phyloP scores from a whole-genome alignment of 2,888 invertebrate species.

The Dicyrtoma fusca region DNA sequence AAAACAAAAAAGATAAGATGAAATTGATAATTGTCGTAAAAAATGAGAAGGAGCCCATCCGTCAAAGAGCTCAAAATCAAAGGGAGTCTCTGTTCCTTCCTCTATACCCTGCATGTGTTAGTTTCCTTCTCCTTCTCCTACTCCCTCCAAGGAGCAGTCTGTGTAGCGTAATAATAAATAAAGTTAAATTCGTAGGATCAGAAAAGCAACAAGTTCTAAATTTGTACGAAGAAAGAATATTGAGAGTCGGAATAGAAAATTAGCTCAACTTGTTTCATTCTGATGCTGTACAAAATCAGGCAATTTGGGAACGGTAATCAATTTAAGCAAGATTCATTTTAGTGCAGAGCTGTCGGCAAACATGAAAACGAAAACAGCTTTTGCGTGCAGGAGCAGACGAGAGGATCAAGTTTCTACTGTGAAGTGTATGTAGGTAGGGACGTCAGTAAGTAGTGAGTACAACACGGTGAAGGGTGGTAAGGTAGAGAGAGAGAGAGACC shows the following conservation, averaged over 20 bases:
- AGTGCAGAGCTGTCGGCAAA: slow-evolving; percentile 31
- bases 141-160: neutral
- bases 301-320: slow-evolving; percentile 34
- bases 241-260: slow-evolving; percentile 26
- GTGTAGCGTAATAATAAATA: neutral
- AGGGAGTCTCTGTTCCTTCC: too few species aligned
- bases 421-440: neutral
- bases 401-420: neutral
- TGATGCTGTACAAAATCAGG: slow-evolving; percentile 33
- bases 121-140: neutral
- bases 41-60: too few species aligned
- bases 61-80: too few species aligned
- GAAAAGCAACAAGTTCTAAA: slow-evolving; percentile 29
- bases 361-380: slow-evolving; percentile 13
- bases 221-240: slow-evolving; percentile 6
- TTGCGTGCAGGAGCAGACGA: slow-evolving; percentile 2
- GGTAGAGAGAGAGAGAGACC: neutral
- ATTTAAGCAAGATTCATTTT: slow-evolving; percentile 27
- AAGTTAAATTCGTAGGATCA: neutral
- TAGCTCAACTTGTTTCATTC: slow-evolving; percentile 33
- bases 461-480: neutral
- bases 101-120: too few species aligned
- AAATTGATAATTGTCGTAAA: too few species aligned
- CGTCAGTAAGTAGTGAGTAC: neutral
- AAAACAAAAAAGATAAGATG: too few species aligned